These are phyloP conservation scores for Idaea straminata DNA, from an alignment of 2,888 invertebrate genomes.

Conservation along the genomic window DNA sequence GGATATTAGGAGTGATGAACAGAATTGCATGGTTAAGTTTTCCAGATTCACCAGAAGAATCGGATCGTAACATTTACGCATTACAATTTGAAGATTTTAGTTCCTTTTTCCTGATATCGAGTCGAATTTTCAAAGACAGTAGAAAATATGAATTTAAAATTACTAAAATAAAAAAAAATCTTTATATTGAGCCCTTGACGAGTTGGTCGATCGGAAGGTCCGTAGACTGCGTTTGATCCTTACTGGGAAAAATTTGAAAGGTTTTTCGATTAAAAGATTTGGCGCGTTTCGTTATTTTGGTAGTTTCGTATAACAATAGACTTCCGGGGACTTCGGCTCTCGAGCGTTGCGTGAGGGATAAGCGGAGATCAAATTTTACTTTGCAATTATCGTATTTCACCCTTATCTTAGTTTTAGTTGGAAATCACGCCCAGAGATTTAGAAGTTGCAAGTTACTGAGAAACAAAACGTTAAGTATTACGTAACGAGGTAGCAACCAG, in stretches of 20 bases:
- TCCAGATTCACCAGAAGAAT: too few relatives aligned
- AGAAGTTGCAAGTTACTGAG: not conserved
- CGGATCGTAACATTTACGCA: too few relatives aligned
- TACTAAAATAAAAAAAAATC: too few relatives aligned
- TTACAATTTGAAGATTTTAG: too few relatives aligned
- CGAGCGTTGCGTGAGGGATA: conserved; percentile 59
- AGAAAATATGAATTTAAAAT: too few relatives aligned
- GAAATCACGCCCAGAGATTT: conserved; percentile 27
- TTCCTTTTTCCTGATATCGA: too few relatives aligned
- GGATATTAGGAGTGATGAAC: too few relatives aligned
- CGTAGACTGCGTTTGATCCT: conserved; percentile 3
- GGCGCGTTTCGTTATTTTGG: conserved; percentile 59
- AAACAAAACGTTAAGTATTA: not conserved
- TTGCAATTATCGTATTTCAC: conserved; percentile 43
- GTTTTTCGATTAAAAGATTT: conserved; percentile 71
- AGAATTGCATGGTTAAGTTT: too few relatives aligned
- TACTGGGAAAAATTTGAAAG: conserved; percentile 63
- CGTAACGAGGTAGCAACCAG: not conserved
- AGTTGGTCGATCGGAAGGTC: not conserved
- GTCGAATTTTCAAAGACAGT: too few relatives aligned
- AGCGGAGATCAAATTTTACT: conserved; percentile 56
- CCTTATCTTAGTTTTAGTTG: conserved; percentile 35
- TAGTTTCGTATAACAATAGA: conserved; percentile 60
- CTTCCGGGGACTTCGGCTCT: conserved; percentile 65
- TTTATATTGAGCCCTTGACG: not conserved